Conservation (phyloP, 2,888 invertebrate genomes). For the Diadromus collaris region DNA sequence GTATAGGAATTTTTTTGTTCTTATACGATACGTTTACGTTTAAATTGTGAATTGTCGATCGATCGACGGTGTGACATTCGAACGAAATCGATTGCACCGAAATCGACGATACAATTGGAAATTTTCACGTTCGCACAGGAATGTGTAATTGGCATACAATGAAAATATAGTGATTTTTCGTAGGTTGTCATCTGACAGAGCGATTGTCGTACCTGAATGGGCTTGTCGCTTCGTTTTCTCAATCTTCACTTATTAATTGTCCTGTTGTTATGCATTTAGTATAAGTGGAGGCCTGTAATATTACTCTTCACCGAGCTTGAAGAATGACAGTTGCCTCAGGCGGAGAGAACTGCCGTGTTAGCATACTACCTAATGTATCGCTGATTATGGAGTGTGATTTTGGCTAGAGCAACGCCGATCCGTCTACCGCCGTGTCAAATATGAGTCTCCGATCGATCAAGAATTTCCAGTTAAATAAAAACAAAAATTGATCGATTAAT, state of each 20-base stretch:
- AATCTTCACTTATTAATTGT: conserved; percentile 68
- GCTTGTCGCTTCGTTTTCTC: conserved; percentile 52
- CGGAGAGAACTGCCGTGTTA: conserved; percentile 59
- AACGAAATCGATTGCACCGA: conserved; percentile 48
- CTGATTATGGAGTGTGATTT: background rate
- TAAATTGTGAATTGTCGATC: background rate
- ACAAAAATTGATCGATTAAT: conserved; percentile 16
- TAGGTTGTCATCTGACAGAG: background rate
- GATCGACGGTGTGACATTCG: background rate
- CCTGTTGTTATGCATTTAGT: conserved; percentile 71
- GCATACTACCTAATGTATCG: conserved; percentile 1
- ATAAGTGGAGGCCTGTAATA: conserved; percentile 54
- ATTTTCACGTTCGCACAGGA: background rate
- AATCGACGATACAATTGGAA: conserved; percentile 21
- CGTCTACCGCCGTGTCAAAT: background rate
- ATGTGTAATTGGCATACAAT: conserved; percentile 41
- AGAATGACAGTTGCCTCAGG: conserved; percentile 76
- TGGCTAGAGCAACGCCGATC: background rate
- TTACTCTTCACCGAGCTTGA: conserved; percentile 61
- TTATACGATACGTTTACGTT: background rate
- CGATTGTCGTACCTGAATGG: conserved; percentile 47
- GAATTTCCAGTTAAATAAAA: background rate
- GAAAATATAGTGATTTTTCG: conserved; percentile 9
- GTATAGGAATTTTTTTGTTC: background rate
- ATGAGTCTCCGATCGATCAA: background rate